Percentiles rank a stretch among this genome's conserved stretches.
These are phyloP conservation scores for Orientallactaga sibirica DNA, from an alignment of 2,797 vertebrate species.

Conservation along the genomic window DNA sequence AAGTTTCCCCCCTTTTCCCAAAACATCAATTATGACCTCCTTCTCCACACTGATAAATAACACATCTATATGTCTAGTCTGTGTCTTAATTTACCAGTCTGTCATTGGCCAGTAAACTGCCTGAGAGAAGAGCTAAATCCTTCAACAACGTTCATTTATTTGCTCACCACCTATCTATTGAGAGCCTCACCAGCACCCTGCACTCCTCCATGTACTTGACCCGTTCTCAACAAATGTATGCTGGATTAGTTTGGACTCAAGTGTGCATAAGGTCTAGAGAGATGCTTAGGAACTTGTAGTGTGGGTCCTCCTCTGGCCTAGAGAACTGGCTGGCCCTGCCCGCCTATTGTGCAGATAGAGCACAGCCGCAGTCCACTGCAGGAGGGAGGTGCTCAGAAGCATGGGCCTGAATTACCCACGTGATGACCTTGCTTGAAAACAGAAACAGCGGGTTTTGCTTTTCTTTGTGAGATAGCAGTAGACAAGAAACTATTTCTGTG, in stretches of 20 bases:
- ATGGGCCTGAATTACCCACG: background rate
- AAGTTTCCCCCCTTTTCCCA: constrained; percentile 11
- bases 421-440: background rate
- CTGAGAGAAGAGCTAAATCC: background rate
- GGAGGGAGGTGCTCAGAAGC: background rate
- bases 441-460: background rate
- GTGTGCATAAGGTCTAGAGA: background rate
- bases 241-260: background rate
- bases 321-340: background rate
- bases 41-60: background rate
- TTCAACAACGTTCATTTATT: background rate
- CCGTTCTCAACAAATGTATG: background rate
- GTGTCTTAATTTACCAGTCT: constrained; percentile 32
- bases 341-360: background rate
- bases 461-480: constrained; percentile 3
- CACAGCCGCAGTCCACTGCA: background rate
- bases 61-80: constrained; percentile 5
- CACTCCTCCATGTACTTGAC: background rate
- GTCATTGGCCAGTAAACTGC: background rate
- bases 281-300: background rate
- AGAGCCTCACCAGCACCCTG: background rate
- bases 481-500: background rate
- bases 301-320: background rate
- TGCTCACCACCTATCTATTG: background rate
- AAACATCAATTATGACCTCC: constrained; percentile 36